Evolutionary conservation across 2,888 invertebrate genomes (phyloP).

Genomic region (Andrena bucephala): DNA sequence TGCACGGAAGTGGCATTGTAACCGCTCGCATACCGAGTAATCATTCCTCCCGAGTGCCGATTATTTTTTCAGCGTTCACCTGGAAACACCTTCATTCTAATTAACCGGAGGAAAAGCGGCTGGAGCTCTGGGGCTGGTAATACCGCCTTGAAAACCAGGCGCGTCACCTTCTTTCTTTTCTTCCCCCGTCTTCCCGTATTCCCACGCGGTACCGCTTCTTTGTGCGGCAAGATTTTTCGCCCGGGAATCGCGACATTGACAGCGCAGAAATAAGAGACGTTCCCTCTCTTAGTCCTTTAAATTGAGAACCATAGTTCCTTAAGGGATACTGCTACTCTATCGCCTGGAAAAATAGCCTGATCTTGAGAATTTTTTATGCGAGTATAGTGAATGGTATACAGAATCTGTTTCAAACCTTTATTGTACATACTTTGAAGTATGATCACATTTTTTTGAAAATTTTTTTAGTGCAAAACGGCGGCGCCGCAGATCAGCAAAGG

Average conservation of each 20-base stretch:
- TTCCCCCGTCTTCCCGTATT: neutral
- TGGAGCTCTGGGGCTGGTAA: neutral
- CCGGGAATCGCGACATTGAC: slow-evolving; percentile 2
- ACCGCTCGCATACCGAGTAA: slow-evolving; percentile 27
- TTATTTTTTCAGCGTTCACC: slow-evolving; percentile 54
- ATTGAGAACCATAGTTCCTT: neutral
- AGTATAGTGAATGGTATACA: too few species aligned
- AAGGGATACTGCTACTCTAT: neutral
- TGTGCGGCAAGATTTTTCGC: slow-evolving; percentile 14
- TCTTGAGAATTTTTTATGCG: neutral
- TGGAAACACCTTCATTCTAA: slow-evolving; percentile 46
- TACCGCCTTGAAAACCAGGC: slow-evolving; percentile 24
- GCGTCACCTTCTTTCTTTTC: neutral
- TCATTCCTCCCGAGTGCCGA: slow-evolving; percentile 30
- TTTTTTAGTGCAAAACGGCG: too few species aligned
- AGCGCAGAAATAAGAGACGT: slow-evolving; percentile 6
- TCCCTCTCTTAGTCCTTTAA: neutral
- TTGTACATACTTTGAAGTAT: too few species aligned
- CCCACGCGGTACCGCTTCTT: slow-evolving; percentile 14
- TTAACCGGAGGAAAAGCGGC: slow-evolving; percentile 40
- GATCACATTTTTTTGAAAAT: too few species aligned
- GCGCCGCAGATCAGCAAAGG: too few species aligned
- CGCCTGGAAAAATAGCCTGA: neutral
- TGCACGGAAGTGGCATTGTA: slow-evolving; percentile 16
- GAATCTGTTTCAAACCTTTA: too few species aligned